Base-by-base conservation (phyloP, 1,140 invertebrate species). In the Caenorhabditis tropicalis region DNA sequence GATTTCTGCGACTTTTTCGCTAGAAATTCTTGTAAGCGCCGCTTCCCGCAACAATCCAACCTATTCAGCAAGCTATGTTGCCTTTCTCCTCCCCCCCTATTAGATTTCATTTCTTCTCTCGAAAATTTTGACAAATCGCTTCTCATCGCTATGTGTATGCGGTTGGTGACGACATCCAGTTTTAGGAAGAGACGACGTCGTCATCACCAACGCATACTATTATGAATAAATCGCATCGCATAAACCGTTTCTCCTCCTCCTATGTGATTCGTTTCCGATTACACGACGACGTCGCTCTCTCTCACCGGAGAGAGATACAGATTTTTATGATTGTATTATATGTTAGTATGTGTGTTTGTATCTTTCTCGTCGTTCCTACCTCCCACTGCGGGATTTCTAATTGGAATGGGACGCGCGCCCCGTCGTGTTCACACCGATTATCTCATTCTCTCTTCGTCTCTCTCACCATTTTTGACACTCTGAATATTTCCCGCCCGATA, bases 171-270 rank as follows among this genome's bases (percentile, higher is more conserved):
- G 65, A 29, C 65, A 74, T 74, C 65, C 36, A 74, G 65, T 74
- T 74, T 74, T 74, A 6, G 9, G 33, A 65, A 27, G 36, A 39
- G 58, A 65, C 29, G 58, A 27, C 58, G 58, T 65, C 31, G n/a
- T n/a, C 53, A 29, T 65, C 58, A 24, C 15, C 65, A 56, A 19
- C 36, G 65, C 65, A 74, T 74, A 74, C 65, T 74, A 74, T 74
- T 74, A 74, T 74, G 65, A 74, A 74, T 74, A 74, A 74, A 74
- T 74, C 65, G 65, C 65, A 74, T 74, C 65, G 65, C 65, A 46
- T 74, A 74, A 74, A 74, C 65, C 65, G 65, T 74, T 74, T 74
- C 29, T 21, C 53, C 21, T 21, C 15, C 53, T 10, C 31, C n/a
- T n/a, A n/a, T 46, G 36, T 74, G 65, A 74, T 74, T 74, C 65